These are phyloP conservation scores for Paracentrotus lividus DNA, from an alignment of 53 echinoderm and acorn worm genomes.

Conservation along the genomic window DNA sequence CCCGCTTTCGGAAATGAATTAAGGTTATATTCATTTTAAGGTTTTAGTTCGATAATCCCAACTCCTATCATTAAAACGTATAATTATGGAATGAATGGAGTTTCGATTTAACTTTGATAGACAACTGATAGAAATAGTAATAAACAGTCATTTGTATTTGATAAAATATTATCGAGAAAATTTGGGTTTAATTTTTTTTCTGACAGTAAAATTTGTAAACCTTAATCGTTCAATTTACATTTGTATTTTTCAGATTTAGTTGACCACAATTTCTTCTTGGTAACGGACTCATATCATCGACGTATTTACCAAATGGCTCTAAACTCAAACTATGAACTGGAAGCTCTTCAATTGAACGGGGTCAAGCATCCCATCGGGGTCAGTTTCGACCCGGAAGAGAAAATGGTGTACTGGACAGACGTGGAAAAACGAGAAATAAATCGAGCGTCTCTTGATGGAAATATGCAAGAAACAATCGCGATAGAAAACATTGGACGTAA, in stretches of 20 bases:
- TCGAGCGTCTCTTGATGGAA: constrained; percentile 78
- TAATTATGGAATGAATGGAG: too few species aligned
- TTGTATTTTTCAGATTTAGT: constrained; percentile 61
- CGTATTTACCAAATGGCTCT: constrained; percentile 86
- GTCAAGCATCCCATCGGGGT: constrained; percentile 80
- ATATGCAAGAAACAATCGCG: constrained; percentile 63
- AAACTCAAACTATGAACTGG: constrained; percentile 60
- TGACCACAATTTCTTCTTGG: constrained; percentile 84
- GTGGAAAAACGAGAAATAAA: constrained; percentile 72
- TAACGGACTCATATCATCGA: constrained; percentile 76
- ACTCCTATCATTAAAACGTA: too few species aligned
- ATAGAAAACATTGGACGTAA: constrained; percentile 60
- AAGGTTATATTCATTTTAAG: too few species aligned
- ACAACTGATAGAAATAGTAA: too few species aligned
- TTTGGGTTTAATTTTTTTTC: too few species aligned
- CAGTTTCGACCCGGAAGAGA: constrained; percentile 76
- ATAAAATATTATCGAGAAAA: too few species aligned
- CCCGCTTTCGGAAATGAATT: too few species aligned
- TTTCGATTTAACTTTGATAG: too few species aligned
- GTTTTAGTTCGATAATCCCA: too few species aligned
- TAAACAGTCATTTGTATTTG: too few species aligned
- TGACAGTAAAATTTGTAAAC: too few species aligned
- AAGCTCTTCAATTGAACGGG: constrained; percentile 71
- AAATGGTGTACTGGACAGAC: constrained; percentile 90
- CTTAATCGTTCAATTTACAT: background rate